phyloP scores from a whole-genome alignment of 2,113 vertebrate species.

The Albula goreensis region DNA sequence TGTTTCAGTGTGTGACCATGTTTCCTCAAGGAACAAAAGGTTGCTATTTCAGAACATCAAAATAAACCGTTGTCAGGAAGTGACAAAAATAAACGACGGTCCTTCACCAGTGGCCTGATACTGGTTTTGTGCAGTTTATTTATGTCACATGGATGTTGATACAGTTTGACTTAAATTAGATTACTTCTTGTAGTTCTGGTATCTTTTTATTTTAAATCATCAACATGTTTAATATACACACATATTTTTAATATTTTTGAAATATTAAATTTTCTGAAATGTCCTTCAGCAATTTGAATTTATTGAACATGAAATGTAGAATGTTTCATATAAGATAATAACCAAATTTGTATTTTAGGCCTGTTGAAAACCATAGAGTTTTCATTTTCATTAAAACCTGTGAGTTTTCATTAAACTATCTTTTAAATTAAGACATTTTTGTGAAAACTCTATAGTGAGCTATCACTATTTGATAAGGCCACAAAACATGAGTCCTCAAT shows the following conservation, averaged over 20 bases:
- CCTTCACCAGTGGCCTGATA: neutral
- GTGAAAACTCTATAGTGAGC: neutral
- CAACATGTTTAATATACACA: too few relatives aligned
- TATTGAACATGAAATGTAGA: neutral
- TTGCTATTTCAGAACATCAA: neutral
- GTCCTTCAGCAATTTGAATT: neutral
- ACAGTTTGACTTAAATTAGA: neutral
- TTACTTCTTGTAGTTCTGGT: neutral
- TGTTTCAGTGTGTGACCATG: neutral
- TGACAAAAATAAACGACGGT: neutral
- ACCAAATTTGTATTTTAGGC: neutral
- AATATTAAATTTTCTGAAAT: neutral
- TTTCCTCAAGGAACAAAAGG: neutral
- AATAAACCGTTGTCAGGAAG: neutral
- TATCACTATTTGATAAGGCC: slow-evolving; percentile 6
- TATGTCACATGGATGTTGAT: neutral
- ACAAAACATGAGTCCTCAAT: slow-evolving; percentile 2
- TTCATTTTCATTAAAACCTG: too few relatives aligned
- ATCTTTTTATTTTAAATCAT: too few relatives aligned
- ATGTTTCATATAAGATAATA: neutral
- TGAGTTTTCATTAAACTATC: neutral
- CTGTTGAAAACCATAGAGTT: neutral
- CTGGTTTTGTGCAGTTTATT: neutral
- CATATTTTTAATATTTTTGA: too few relatives aligned
- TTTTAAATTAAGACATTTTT: neutral